phyloP scores from a whole-genome alignment of 2,888 invertebrate species.

The Nesidiocoris tenuis region DNA sequence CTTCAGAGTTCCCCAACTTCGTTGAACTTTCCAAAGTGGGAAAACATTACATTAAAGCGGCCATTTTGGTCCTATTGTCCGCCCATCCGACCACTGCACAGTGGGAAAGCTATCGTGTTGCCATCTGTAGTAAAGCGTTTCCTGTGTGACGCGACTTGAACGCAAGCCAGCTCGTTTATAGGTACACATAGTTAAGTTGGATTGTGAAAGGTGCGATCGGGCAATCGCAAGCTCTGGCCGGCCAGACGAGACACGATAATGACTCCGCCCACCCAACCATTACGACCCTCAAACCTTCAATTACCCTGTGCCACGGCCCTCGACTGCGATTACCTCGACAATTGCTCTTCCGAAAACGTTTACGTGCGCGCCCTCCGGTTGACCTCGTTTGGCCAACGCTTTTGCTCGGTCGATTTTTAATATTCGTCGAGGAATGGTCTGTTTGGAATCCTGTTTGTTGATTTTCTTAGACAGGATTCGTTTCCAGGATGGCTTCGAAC shows the following conservation, averaged over 20 bases:
- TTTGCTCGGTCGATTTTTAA: too few relatives aligned
- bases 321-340: not conserved
- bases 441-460: too few relatives aligned
- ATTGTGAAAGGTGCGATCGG: not conserved
- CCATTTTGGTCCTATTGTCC: too few relatives aligned
- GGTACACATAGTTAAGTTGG: not conserved
- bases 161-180: not conserved
- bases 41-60: too few relatives aligned
- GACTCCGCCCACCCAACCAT: slow-evolving; percentile 20
- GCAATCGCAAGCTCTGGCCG: not conserved
- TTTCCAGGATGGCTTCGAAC: too few relatives aligned
- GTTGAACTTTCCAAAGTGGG: too few relatives aligned
- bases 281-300: slow-evolving; percentile 30
- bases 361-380: not conserved
- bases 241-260: slow-evolving; percentile 17
- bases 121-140: not conserved
- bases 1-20: too few relatives aligned
- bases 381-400: too few relatives aligned
- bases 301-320: slow-evolving; percentile 11
- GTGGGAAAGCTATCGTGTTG: not conserved
- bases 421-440: too few relatives aligned
- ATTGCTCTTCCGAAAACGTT: not conserved
- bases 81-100: not conserved
- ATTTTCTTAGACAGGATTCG: too few relatives aligned
- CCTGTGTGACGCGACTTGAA: not conserved